Evolutionary conservation across 2,888 invertebrate genomes (phyloP).

Genomic region (Cylindroiulus punctatus): DNA sequence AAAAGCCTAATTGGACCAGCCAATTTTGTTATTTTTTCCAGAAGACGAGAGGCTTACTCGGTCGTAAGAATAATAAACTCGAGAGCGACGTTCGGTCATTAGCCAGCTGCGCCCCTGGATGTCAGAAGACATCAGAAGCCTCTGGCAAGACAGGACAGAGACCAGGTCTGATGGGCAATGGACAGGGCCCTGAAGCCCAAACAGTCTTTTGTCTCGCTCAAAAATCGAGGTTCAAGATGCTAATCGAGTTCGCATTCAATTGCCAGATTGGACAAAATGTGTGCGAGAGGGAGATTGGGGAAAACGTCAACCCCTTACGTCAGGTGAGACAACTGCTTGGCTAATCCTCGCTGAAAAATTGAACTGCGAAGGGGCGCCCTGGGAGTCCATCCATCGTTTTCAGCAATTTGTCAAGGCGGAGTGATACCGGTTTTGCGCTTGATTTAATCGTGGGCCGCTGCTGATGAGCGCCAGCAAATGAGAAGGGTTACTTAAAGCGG

Average conservation of each 20-base stretch:
- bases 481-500: constrained; percentile 32
- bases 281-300: neutral
- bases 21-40: neutral
- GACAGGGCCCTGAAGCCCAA: neutral
- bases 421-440: neutral
- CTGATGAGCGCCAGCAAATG: neutral
- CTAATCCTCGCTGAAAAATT: constrained; percentile 1
- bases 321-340: neutral
- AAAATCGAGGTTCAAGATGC: neutral
- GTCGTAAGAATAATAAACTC: constrained; percentile 19
- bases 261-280: neutral
- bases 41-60: constrained; percentile 10
- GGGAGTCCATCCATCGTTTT: constrained; percentile 17
- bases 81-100: neutral
- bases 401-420: constrained; percentile 7
- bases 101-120: constrained; percentile 10
- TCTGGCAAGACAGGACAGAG: neutral
- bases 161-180: neutral
- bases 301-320: neutral
- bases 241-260: neutral
- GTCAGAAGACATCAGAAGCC: constrained; percentile 25
- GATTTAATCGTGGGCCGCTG: neutral
- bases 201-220: neutral
- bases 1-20: constrained; percentile 19
- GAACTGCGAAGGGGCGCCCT: neutral